Conservation (phyloP, 2,888 invertebrate species). For the Napeogenes sylphis region DNA sequence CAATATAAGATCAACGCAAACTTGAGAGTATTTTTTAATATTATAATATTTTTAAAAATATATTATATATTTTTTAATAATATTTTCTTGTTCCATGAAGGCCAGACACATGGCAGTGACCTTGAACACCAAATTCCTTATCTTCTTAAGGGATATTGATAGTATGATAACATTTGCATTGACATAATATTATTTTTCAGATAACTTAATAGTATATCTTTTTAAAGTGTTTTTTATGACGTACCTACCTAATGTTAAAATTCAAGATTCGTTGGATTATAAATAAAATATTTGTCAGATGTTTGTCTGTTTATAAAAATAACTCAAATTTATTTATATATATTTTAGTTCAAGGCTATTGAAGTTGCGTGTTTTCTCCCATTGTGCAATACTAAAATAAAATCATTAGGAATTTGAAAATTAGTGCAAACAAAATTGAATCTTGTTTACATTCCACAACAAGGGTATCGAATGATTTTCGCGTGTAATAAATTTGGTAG, state of each 20-base stretch:
- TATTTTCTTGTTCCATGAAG: neutral
- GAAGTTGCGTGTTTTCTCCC: conserved; percentile 14
- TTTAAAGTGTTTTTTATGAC: too few species aligned
- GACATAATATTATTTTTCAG: neutral
- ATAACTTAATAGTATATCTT: neutral
- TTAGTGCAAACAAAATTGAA: conserved; percentile 8
- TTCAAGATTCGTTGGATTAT: too few species aligned
- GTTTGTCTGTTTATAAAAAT: neutral
- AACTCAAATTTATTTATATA: conserved; percentile 18
- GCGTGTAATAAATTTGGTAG: conserved; percentile 3
- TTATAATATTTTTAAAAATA: neutral
- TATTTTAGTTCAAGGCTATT: conserved; percentile 27
- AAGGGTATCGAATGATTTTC: conserved; percentile 9
- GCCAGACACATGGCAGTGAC: neutral
- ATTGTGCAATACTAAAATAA: conserved; percentile 27
- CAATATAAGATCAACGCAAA: neutral
- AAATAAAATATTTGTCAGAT: neutral
- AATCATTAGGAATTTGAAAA: conserved; percentile 18
- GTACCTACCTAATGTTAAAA: too few species aligned
- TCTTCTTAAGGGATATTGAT: neutral
- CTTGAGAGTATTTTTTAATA: neutral
- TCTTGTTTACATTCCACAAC: conserved; percentile 6
- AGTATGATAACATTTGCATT: conserved; percentile 4
- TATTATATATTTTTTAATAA: neutral
- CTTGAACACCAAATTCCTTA: neutral